Percentiles rank a stretch among this genome's conserved stretches.
Evolutionary conservation across 2,888 invertebrate species (phyloP).

Genomic region (Cyclophora albipunctata): DNA sequence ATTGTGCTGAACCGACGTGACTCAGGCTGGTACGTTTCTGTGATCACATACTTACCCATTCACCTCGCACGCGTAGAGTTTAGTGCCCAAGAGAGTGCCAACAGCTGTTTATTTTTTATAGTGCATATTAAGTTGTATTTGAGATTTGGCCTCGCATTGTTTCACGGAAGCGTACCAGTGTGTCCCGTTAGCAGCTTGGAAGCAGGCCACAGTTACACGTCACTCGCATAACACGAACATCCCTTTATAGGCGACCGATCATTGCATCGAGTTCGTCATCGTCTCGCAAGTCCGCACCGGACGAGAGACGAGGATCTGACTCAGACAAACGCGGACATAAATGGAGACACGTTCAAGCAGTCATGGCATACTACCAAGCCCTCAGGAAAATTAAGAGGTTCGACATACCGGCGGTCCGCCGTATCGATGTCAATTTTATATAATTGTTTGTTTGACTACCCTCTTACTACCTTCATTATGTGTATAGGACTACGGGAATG

Average conservation of each 20-base stretch:
- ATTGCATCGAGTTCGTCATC: constrained; percentile 68
- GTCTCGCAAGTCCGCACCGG: constrained; percentile 63
- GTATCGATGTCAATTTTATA: constrained; percentile 58
- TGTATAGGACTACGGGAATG: constrained; percentile 70
- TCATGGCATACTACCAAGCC: constrained; percentile 92
- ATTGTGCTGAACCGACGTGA: background rate
- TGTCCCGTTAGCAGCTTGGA: constrained; percentile 32
- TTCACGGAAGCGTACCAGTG: constrained; percentile 33
- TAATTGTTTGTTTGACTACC: constrained; percentile 62
- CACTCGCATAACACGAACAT: constrained; percentile 56
- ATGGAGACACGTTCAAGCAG: constrained; percentile 91
- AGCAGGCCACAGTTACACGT: constrained; percentile 32
- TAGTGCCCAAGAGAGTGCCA: no score
- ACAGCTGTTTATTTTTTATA: background rate
- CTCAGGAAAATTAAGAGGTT: constrained; percentile 94
- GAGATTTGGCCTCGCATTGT: background rate
- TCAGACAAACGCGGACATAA: constrained; percentile 78
- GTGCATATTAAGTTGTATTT: background rate
- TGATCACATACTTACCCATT: constrained; percentile 1
- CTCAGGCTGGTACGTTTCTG: constrained; percentile 14
- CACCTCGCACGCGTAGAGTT: no score
- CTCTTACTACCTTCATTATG: constrained; percentile 62
- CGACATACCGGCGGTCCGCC: constrained; percentile 39
- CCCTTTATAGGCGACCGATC: constrained; percentile 72
- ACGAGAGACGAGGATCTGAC: constrained; percentile 58